phyloP scores from a whole-genome alignment of 2,888 invertebrate genomes.

The Cactoblastis cactorum region DNA sequence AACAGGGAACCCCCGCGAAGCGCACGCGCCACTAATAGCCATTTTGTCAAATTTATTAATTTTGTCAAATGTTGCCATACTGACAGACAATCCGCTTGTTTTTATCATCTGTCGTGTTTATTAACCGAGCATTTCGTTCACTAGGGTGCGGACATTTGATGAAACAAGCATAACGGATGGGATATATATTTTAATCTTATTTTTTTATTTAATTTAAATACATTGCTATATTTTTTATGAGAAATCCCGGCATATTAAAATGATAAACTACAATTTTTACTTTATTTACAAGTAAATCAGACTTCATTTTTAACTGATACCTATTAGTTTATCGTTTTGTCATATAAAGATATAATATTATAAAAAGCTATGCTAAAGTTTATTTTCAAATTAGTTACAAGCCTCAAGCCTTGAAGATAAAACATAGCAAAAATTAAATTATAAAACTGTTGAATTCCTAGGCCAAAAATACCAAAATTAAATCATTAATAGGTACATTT shows the following conservation, averaged over 20 bases:
- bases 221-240: neutral
- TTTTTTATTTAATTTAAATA: neutral
- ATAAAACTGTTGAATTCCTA: no score
- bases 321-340: no score
- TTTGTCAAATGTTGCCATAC: slow-evolving; percentile 47
- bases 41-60: slow-evolving; percentile 63
- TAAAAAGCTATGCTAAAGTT: no score
- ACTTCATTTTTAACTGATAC: no score
- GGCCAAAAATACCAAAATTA: neutral
- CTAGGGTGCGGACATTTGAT: neutral
- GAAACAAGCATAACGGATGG: neutral
- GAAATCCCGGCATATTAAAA: neutral
- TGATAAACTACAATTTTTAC: no score
- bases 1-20: slow-evolving; percentile 45
- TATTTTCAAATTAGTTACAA: neutral
- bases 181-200: no score
- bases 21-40: slow-evolving; percentile 62
- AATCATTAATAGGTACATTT: slow-evolving; percentile 30
- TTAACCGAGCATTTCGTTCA: slow-evolving; percentile 25
- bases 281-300: no score
- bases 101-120: slow-evolving; percentile 58
- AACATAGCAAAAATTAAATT: no score
- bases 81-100: slow-evolving; percentile 60
- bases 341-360: no score
- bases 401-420: no score